Conservation (phyloP, 1,140 invertebrate genomes). For the Sinonovacula constricta region DNA sequence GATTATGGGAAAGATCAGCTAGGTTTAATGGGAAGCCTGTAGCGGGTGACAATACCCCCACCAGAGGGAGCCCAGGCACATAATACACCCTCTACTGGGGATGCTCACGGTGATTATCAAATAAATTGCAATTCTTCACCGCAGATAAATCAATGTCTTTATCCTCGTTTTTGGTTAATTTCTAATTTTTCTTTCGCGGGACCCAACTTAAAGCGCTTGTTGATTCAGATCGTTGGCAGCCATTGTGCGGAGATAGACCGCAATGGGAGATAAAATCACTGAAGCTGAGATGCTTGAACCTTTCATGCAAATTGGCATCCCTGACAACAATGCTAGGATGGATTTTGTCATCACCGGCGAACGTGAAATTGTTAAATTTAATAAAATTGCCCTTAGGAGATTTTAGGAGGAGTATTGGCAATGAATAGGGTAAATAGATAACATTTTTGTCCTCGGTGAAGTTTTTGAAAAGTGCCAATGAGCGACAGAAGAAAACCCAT, state of each 20-base stretch:
- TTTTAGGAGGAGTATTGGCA: constrained; percentile 10
- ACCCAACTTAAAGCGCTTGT: constrained; percentile 6
- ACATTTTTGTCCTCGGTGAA: constrained; percentile 19
- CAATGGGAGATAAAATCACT: constrained; percentile 33
- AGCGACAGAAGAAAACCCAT: too few relatives aligned
- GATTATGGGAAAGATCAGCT: too few relatives aligned
- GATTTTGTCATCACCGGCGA: constrained; percentile 23
- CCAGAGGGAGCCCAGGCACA: too few relatives aligned
- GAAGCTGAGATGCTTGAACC: constrained; percentile 35
- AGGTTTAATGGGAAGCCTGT: too few relatives aligned
- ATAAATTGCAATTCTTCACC: constrained; percentile 43
- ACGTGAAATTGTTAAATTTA: constrained; percentile 39
- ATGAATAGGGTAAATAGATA: constrained; percentile 46
- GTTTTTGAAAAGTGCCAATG: too few relatives aligned
- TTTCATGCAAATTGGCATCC: constrained; percentile 36
- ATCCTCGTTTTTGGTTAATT: constrained; percentile 14
- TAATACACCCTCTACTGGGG: too few relatives aligned
- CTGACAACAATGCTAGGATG: constrained; percentile 30
- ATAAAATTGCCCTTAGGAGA: constrained; percentile 28
- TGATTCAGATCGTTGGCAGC: constrained; percentile 33
- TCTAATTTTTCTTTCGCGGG: constrained; percentile 26
- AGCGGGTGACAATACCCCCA: too few relatives aligned
- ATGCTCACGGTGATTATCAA: constrained; percentile 29
- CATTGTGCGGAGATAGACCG: constrained; percentile 36
- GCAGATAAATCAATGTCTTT: constrained; percentile 27